A percentile compares a stretch with the other conserved stretches of the same genome.
These are phyloP conservation scores for Spheniscus mendiculus DNA, from an alignment of 2,113 vertebrate genomes.

Conservation along the genomic window DNA sequence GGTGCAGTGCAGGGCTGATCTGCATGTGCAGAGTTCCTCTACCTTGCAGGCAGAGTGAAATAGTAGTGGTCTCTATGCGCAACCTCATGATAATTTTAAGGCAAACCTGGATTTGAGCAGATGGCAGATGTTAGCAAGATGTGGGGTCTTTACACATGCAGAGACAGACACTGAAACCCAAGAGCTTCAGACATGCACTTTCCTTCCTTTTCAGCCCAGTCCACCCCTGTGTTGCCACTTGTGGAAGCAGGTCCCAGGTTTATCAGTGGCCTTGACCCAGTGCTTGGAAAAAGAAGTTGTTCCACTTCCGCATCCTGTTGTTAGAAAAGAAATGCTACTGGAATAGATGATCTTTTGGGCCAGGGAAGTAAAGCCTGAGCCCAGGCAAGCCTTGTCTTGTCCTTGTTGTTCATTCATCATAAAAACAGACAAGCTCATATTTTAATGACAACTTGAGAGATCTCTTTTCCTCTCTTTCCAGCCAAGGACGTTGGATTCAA, in stretches of 20 bases:
- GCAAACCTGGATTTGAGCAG: background rate
- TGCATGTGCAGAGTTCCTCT: background rate
- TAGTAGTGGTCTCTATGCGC: fast-evolving
- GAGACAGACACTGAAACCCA: background rate
- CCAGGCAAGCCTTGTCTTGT: background rate
- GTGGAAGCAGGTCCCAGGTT: fast-evolving
- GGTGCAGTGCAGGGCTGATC: background rate
- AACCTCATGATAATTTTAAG: background rate
- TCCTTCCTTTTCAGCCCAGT: background rate
- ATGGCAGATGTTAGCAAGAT: background rate
- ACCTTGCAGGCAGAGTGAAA: background rate
- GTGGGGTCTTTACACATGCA: background rate
- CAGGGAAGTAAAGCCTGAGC: background rate
- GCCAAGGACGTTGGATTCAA: background rate
- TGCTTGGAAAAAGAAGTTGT: background rate
- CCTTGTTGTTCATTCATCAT: slow-evolving; percentile 9
- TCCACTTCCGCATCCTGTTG: background rate
- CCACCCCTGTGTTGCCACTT: fast-evolving
- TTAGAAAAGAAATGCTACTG: background rate
- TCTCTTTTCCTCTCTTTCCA: background rate
- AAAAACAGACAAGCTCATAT: slow-evolving; percentile 2
- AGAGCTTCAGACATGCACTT: background rate
- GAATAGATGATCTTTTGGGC: background rate
- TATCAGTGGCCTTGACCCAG: background rate
- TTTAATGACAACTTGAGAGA: slow-evolving; percentile 12